Base-by-base conservation (phyloP, 2,888 invertebrate genomes). In the Branchipolynoe longqiensis region DNA sequence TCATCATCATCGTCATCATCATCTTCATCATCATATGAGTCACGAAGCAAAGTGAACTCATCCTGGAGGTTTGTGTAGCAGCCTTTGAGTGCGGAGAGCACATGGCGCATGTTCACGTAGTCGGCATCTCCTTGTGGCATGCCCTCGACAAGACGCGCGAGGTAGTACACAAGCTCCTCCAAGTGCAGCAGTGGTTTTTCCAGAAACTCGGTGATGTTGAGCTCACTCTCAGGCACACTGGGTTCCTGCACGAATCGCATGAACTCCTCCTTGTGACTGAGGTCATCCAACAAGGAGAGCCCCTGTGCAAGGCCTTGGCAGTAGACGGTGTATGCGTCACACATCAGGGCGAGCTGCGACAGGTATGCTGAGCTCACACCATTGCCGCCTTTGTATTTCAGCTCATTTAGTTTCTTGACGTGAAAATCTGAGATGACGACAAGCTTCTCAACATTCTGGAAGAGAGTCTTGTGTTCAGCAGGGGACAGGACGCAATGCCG, bases 401-500 rank as follows among this genome's bases (percentile, higher is more conserved):
- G 36, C 31, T 81, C 82, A 25, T 81, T 90, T 88, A 92, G 91
- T 89, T 92, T 92, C 86, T 59, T 40, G 0, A 85, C 56, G 28
- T 84, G 84, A 78, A 78, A 84, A 18, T 73, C 84, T 6, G 74
- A 74, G 14, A 84, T 58, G 25, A 78, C 84, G 25, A 84, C 84
- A 0, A 84, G 59, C 86, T 92, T 92, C 88, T 93, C 93, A 36
- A 93, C 90, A 84, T 93, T 93, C 87, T 93, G 93, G 89, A 93
- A 93, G 62, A 93, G 89, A 12, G 90, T 86, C 36, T 87, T 86
- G 88, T 93, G 92, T 83, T 93, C 91, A 22, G 88, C 85, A 22
- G 89, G 90, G 22, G 89, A 88, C 28, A 93, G 89, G 73, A 93
- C 91, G 85, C 91, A 91, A 84, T 93, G 92, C 40, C 92, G 87